Percentiles rank a stretch among this genome's conserved stretches.
Conservation (phyloP, 2,888 invertebrate genomes). For the Ypsolopha scabrella region DNA sequence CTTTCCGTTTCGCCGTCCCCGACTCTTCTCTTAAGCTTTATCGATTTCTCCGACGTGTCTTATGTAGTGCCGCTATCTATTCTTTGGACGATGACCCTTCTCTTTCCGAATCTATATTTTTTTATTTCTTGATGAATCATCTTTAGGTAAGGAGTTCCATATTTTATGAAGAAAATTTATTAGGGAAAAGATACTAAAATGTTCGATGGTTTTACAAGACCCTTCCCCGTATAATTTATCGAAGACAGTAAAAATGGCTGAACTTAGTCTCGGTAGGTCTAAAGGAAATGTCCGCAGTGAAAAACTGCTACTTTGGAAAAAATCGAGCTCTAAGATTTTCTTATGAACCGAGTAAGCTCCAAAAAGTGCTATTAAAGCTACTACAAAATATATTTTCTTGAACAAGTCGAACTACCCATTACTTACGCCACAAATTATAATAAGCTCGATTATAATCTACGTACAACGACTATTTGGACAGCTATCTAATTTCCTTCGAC, state of each 20-base stretch:
- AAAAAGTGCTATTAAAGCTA: too few relatives aligned
- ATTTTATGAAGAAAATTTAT: conserved; percentile 10
- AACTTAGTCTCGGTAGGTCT: not conserved
- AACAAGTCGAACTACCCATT: not conserved
- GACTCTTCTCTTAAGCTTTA: conserved; percentile 59
- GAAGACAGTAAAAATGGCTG: conserved; percentile 1
- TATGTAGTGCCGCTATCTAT: not conserved
- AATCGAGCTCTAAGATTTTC: too few relatives aligned
- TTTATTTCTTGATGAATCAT: conserved; percentile 41
- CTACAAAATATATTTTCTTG: not conserved
- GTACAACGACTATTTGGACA: conserved; percentile 52
- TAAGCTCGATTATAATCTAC: conserved; percentile 41
- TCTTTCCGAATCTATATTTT: conserved; percentile 35
- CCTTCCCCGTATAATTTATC: not conserved
- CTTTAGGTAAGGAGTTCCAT: conserved; percentile 1
- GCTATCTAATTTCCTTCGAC: conserved; percentile 58
- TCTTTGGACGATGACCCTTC: not conserved
- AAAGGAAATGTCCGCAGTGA: not conserved
- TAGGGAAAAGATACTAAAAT: conserved; percentile 2
- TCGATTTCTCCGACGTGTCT: conserved; percentile 46
- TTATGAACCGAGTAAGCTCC: too few relatives aligned
- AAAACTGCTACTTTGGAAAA: not conserved
- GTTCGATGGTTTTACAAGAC: not conserved
- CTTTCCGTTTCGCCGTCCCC: conserved; percentile 61
- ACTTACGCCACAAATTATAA: conserved; percentile 14